phyloP scores from a whole-genome alignment of 2,797 vertebrate genomes.

The Ciconia nigra region DNA sequence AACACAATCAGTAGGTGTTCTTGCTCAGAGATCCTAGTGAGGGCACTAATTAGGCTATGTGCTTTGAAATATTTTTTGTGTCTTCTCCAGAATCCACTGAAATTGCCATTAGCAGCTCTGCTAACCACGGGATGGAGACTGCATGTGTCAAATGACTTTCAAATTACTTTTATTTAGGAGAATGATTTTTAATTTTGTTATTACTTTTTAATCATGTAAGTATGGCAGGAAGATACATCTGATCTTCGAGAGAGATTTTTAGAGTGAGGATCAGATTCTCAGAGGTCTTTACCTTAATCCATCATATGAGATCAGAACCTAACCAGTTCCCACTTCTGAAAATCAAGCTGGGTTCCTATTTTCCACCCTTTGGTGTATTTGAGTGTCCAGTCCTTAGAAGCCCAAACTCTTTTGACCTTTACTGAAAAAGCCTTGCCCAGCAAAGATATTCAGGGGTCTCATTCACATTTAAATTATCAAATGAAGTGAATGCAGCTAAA shows the following conservation, averaged over 20 bases:
- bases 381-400: background rate
- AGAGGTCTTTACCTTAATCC: background rate
- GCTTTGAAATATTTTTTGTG: background rate
- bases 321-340: background rate
- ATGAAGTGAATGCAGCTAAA: background rate
- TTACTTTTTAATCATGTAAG: background rate
- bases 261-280: background rate
- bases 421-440: background rate
- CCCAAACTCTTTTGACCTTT: background rate
- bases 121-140: background rate
- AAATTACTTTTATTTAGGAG: background rate
- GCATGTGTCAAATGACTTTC: background rate
- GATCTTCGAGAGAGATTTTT: background rate
- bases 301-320: background rate
- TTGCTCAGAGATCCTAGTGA: background rate
- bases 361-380: background rate
- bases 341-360: background rate
- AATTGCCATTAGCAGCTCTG: background rate
- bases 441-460: background rate
- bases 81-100: background rate
- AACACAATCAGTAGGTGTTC: background rate
- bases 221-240: background rate
- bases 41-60: background rate
- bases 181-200: background rate
- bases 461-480: background rate